phyloP scores from a whole-genome alignment of 2,113 vertebrate species.

The Mola mola region DNA sequence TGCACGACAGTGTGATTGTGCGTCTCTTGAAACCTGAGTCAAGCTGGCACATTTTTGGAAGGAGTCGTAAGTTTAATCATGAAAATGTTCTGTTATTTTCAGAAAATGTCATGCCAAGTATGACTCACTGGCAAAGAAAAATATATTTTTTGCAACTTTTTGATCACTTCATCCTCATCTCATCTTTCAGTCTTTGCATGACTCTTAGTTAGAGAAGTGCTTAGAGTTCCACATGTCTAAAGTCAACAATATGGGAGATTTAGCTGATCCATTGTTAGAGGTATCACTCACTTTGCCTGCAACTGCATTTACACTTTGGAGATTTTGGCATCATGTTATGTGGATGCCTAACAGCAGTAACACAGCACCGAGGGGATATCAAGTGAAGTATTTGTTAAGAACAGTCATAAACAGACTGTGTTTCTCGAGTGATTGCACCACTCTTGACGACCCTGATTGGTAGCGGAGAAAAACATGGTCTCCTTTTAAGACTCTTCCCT shows the following conservation, averaged over 20 bases:
- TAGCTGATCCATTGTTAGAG: too few species aligned
- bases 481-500: constrained; percentile 25
- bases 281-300: not conserved
- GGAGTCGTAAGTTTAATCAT: too few species aligned
- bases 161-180: constrained; percentile 10
- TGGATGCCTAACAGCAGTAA: not conserved
- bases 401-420: constrained; percentile 17
- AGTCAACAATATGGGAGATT: constrained; percentile 7
- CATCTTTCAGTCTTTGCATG: constrained; percentile 29
- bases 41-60: too few species aligned
- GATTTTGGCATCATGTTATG: not conserved
- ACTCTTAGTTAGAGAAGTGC: constrained; percentile 3
- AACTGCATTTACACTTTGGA: constrained; percentile 1
- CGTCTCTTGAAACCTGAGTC: too few species aligned
- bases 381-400: constrained; percentile 14
- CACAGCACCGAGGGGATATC: not conserved
- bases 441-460: constrained; percentile 43
- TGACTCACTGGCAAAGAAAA: too few species aligned
- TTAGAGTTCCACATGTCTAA: too few species aligned
- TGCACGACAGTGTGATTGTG: too few species aligned
- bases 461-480: constrained; percentile 8
- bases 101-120: too few species aligned
- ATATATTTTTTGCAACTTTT: not conserved
- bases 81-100: too few species aligned
- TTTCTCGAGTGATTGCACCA: constrained; percentile 39